These are phyloP conservation scores for Leucophenga varia DNA, from an alignment of 1,140 invertebrate species.

Conservation along the genomic window DNA sequence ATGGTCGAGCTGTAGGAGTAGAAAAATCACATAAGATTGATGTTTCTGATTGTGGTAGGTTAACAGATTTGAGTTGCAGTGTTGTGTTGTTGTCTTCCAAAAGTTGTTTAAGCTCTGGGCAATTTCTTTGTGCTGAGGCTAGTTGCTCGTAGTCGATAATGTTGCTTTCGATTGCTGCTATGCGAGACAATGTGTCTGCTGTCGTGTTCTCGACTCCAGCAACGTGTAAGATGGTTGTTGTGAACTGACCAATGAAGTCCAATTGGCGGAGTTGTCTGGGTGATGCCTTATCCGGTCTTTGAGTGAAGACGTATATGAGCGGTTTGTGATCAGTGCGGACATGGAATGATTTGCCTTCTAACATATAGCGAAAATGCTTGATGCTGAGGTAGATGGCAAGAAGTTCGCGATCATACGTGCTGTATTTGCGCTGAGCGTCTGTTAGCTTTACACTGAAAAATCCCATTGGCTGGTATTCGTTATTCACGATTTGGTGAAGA, in stretches of 20 bases:
- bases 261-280: constrained; percentile 27
- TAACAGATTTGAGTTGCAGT: too few relatives aligned
- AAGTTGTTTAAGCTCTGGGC: neutral
- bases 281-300: constrained; percentile 2
- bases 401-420: constrained; percentile 52
- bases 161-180: too few relatives aligned
- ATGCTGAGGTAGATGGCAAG: constrained; percentile 39
- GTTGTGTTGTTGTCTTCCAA: neutral
- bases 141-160: too few relatives aligned
- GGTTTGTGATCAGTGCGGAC: constrained; percentile 56
- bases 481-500: constrained; percentile 19
- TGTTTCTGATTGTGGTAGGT: too few relatives aligned
- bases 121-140: too few relatives aligned
- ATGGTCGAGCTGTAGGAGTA: too few relatives aligned
- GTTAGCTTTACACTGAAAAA: constrained; percentile 35
- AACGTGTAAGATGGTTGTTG: constrained; percentile 3
- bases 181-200: neutral
- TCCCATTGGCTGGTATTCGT: constrained; percentile 28
- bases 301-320: constrained; percentile 29
- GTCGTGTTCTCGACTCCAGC: neutral
- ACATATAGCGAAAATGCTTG: constrained; percentile 41
- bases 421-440: constrained; percentile 29
- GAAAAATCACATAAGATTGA: constrained; percentile 2
- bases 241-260: constrained; percentile 30
- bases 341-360: constrained; percentile 39